These are phyloP conservation scores for Daboia siamensis DNA, from an alignment of 2,113 vertebrate genomes.

Conservation along the genomic window DNA sequence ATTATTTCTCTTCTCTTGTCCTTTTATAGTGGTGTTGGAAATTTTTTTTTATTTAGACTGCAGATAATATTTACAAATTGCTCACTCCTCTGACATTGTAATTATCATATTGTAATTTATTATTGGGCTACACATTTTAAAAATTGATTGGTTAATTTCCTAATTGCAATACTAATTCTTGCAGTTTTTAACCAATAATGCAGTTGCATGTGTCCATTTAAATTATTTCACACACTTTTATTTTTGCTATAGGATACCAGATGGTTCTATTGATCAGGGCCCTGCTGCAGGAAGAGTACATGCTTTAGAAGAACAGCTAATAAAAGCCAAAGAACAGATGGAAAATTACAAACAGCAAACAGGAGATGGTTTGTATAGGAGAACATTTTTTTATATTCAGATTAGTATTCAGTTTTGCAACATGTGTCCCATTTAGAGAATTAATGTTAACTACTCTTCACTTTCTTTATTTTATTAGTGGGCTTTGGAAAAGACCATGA, in stretches of 20 bases:
- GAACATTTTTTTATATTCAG: conserved; percentile 30
- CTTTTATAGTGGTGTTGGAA: neutral
- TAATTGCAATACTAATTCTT: neutral
- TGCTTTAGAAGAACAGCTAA: conserved; percentile 91
- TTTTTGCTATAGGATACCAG: conserved; percentile 84
- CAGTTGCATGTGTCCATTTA: conserved; percentile 24
- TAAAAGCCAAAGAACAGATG: conserved; percentile 96
- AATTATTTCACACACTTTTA: conserved; percentile 33
- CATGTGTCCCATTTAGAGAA: conserved; percentile 24
- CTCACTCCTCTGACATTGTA: neutral
- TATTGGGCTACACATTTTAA: neutral
- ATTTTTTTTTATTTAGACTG: neutral
- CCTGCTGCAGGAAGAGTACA: conserved; percentile 86
- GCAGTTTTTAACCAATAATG: neutral
- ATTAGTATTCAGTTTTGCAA: conserved; percentile 29
- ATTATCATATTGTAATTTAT: neutral
- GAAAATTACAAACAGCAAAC: conserved; percentile 90
- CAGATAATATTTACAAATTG: neutral
- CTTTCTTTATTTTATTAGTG: conserved; percentile 35
- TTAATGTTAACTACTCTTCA: conserved; percentile 24
- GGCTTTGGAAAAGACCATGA: conserved; percentile 92
- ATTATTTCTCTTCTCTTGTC: neutral
- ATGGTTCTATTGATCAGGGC: conserved; percentile 87
- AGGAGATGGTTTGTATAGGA: conserved; percentile 80
- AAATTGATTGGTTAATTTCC: neutral